Conservation (phyloP, 1,140 invertebrate species). For the Oryzaephilus surinamensis region DNA sequence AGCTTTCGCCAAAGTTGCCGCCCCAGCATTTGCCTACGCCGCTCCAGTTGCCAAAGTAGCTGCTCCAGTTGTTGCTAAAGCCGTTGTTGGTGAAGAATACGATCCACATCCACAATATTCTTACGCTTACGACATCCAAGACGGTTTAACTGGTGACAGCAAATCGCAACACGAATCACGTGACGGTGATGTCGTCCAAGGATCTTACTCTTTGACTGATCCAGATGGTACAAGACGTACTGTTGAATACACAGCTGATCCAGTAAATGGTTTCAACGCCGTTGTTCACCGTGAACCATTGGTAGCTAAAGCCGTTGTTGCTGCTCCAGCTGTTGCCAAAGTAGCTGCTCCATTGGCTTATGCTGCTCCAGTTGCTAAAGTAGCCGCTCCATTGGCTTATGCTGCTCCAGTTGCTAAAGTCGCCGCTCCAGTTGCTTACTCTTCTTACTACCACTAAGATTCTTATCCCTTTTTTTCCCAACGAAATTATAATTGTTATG, state of each 20-base stretch:
- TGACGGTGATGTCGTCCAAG: slow-evolving; percentile 33
- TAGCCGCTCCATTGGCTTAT: slow-evolving; percentile 13
- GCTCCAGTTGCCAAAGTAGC: slow-evolving; percentile 12
- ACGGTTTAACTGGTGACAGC: slow-evolving; percentile 49
- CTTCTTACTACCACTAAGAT: slow-evolving; percentile 11
- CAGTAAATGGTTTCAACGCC: slow-evolving; percentile 41
- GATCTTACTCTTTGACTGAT: slow-evolving; percentile 49
- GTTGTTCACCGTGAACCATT: slow-evolving; percentile 34
- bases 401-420: slow-evolving; percentile 18
- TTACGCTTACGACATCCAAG: slow-evolving; percentile 48
- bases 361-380: slow-evolving; percentile 18
- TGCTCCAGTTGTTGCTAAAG: slow-evolving; percentile 17
- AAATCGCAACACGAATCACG: slow-evolving; percentile 50
- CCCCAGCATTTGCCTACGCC: slow-evolving; percentile 18
- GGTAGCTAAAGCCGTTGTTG: slow-evolving; percentile 18
- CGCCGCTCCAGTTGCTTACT: slow-evolving; percentile 20
- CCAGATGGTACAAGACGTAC: slow-evolving; percentile 53
- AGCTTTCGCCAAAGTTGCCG: slow-evolving; percentile 21
- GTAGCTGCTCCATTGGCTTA: slow-evolving; percentile 14
- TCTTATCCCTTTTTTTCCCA: slow-evolving; percentile 1
- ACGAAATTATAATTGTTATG: not conserved
- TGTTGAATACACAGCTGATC: slow-evolving; percentile 55
- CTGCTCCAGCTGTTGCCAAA: slow-evolving; percentile 27
- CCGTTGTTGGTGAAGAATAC: slow-evolving; percentile 33
- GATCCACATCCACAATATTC: slow-evolving; percentile 48